These are phyloP conservation scores for Myrmecobius fasciatus DNA, from an alignment of 2,113 vertebrate genomes.

Conservation along the genomic window DNA sequence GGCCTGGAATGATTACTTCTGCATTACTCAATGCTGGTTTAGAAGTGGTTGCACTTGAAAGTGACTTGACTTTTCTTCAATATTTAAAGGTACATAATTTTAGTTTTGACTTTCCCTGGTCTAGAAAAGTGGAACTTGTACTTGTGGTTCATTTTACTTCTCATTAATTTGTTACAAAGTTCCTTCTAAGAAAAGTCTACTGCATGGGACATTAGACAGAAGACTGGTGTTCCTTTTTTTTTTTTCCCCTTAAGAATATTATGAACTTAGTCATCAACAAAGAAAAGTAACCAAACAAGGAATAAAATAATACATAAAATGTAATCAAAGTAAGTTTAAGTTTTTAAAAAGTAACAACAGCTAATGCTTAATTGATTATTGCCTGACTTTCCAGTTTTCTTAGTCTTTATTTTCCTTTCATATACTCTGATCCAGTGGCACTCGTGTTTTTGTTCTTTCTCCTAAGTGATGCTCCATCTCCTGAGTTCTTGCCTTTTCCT, in stretches of 20 bases:
- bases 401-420: neutral
- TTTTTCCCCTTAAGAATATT: neutral
- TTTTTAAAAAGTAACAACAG: neutral
- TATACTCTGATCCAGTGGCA: neutral
- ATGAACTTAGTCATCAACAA: neutral
- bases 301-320: neutral
- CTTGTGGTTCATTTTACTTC: neutral
- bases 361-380: neutral
- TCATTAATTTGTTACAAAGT: neutral
- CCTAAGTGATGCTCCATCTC: neutral
- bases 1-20: conserved; percentile 92
- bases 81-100: conserved; percentile 88
- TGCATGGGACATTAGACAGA: neutral
- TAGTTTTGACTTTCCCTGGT: neutral
- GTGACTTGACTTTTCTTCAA: conserved; percentile 85
- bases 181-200: neutral
- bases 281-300: neutral
- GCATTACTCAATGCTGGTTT: conserved; percentile 90
- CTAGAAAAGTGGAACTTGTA: conserved; percentile 32
- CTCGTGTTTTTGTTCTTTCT: neutral
- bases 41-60: conserved; percentile 91
- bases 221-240: neutral
- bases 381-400: neutral
- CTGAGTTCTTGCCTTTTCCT: neutral
- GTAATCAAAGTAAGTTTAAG: neutral